Percentiles rank a stretch among this genome's conserved stretches.
These are phyloP conservation scores for Neocrepidodera transversa DNA, from an alignment of 2,888 invertebrate genomes.

Conservation along the genomic window DNA sequence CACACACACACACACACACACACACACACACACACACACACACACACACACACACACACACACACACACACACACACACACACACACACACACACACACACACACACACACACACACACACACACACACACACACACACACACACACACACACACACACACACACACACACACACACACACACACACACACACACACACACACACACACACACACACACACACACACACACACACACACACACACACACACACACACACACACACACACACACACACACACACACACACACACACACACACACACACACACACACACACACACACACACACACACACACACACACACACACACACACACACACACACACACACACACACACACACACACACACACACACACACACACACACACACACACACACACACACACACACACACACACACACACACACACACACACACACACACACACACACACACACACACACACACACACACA, in stretches of 20 bases:
- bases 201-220: conserved; percentile 13
- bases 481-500: conserved; percentile 13
- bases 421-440: conserved; percentile 13
- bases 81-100: conserved; percentile 13
- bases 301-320: conserved; percentile 13
- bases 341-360: conserved; percentile 13
- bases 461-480: conserved; percentile 13
- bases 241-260: conserved; percentile 13
- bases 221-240: conserved; percentile 13
- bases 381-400: conserved; percentile 13
- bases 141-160: conserved; percentile 13
- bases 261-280: conserved; percentile 12
- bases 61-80: conserved; percentile 12
- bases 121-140: conserved; percentile 13
- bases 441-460: conserved; percentile 13
- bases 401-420: conserved; percentile 12
- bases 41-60: conserved; percentile 13
- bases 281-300: conserved; percentile 12
- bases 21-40: conserved; percentile 13
- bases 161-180: conserved; percentile 13
- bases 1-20: conserved; percentile 13
- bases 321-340: conserved; percentile 13
- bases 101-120: conserved; percentile 13
- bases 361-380: conserved; percentile 13
- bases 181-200: conserved; percentile 13